Evolutionary conservation across 2,113 vertebrate species (phyloP).

Genomic region (Chaetorhynchus papuensis): DNA sequence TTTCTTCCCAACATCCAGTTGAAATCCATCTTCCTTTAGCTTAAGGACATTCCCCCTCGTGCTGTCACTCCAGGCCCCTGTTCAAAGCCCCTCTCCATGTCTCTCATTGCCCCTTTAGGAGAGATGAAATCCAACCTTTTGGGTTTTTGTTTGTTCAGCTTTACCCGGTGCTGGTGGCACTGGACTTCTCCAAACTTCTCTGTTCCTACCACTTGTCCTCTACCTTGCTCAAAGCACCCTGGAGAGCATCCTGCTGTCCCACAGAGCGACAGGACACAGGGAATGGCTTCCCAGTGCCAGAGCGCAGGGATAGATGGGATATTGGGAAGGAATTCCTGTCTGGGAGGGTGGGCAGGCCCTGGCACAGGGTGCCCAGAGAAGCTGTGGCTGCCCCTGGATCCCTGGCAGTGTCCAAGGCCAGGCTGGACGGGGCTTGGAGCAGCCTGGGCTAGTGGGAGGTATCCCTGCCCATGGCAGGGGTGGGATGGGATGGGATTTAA

Average conservation of each 20-base stretch:
- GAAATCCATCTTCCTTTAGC: neutral
- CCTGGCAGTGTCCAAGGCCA: rapidly evolving
- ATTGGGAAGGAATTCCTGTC: neutral
- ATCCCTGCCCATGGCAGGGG: neutral
- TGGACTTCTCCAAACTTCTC: neutral
- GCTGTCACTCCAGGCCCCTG: neutral
- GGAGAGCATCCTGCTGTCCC: neutral
- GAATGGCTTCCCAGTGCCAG: neutral
- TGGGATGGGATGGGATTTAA: rapidly evolving
- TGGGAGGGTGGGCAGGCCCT: rapidly evolving
- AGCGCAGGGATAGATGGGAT: rapidly evolving
- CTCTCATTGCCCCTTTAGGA: neutral
- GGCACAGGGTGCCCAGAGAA: neutral
- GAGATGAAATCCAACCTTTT: neutral
- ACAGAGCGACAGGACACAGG: neutral
- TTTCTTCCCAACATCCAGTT: neutral
- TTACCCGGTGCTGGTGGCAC: neutral
- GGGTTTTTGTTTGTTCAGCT: neutral
- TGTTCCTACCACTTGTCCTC: neutral
- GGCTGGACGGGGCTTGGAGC: rapidly evolving
- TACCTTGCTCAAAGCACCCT: neutral
- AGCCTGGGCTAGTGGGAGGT: rapidly evolving
- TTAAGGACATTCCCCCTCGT: neutral
- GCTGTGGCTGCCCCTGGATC: neutral
- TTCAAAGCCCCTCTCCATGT: neutral